Percentiles rank a stretch among this genome's conserved stretches.
These are phyloP conservation scores for Thereva nobilitata DNA, from an alignment of 2,888 invertebrate genomes.

Conservation along the genomic window DNA sequence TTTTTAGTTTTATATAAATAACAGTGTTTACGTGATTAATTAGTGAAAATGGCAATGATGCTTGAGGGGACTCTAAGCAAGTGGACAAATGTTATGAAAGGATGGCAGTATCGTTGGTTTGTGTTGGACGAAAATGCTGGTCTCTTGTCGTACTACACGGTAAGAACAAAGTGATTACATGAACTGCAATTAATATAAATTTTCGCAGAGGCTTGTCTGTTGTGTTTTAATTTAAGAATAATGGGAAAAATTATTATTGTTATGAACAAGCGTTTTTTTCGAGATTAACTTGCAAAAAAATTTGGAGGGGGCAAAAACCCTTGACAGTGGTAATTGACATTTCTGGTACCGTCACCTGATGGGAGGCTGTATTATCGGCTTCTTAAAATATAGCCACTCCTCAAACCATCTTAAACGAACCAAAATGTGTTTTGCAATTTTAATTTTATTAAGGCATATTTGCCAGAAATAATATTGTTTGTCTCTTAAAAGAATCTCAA, in stretches of 20 bases:
- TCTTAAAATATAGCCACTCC: too few species aligned
- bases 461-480: too few species aligned
- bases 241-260: not conserved
- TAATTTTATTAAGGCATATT: too few species aligned
- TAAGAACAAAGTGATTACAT: slow-evolving; percentile 61
- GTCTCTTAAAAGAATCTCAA: too few species aligned
- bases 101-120: slow-evolving; percentile 99
- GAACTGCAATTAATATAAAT: not conserved
- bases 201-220: not conserved
- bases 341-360: too few species aligned
- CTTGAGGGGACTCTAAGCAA: slow-evolving; percentile 58
- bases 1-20: slow-evolving; percentile 2
- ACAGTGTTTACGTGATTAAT: not conserved
- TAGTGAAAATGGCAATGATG: slow-evolving; percentile 39
- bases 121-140: slow-evolving; percentile 97
- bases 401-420: too few species aligned
- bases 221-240: not conserved
- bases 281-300: too few species aligned
- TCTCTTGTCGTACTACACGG: slow-evolving; percentile 95
- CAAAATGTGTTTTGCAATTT: too few species aligned
- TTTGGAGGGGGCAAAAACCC: too few species aligned
- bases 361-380: too few species aligned
- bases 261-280: not conserved
- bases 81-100: slow-evolving; percentile 63
- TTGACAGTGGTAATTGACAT: too few species aligned